These are phyloP conservation scores for Strigamia crassipes DNA, from an alignment of 2,888 invertebrate species.

Conservation along the genomic window DNA sequence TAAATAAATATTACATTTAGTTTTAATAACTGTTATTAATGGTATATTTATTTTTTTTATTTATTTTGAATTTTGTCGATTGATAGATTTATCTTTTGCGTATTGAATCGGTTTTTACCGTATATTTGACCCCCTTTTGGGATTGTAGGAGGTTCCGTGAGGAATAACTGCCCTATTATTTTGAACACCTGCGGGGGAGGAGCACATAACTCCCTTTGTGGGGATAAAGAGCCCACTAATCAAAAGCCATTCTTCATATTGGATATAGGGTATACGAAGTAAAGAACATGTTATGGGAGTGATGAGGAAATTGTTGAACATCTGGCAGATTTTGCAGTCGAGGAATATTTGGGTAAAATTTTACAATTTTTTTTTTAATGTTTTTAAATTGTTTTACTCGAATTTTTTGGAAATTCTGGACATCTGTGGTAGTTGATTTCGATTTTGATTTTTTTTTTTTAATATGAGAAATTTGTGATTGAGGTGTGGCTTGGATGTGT, in stretches of 20 bases:
- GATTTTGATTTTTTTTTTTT: neutral
- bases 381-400: too few species aligned
- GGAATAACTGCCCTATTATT: neutral
- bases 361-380: too few species aligned
- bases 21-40: too few species aligned
- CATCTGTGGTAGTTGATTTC: too few species aligned
- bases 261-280: neutral
- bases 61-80: neutral
- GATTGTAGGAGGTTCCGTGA: neutral
- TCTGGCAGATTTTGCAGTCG: neutral
- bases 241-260: neutral
- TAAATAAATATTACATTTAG: too few species aligned
- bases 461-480: neutral
- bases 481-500: neutral
- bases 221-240: neutral
- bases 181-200: neutral
- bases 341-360: neutral
- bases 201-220: neutral
- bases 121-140: neutral
- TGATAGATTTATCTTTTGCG: too few species aligned
- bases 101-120: neutral
- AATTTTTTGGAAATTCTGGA: too few species aligned
- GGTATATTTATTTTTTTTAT: too few species aligned
- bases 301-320: neutral
- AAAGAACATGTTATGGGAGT: neutral